Percentiles rank a stretch among this genome's conserved stretches.
Evolutionary conservation across 2,888 invertebrate genomes (phyloP).

Genomic region (Cancer borealis): DNA sequence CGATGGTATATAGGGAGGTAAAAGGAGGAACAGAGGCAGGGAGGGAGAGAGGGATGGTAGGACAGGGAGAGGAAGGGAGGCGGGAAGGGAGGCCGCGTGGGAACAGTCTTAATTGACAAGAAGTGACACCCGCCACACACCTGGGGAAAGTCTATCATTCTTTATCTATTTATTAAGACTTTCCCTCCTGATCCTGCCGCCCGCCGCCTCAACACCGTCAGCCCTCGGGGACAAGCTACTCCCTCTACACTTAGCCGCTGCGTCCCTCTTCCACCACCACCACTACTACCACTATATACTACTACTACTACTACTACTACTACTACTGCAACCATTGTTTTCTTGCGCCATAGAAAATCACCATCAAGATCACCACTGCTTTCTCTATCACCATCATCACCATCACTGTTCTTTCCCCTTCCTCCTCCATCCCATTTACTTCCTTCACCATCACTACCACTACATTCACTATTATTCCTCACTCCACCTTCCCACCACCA

Average conservation of each 20-base stretch:
- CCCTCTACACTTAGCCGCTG: not conserved
- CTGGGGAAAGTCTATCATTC: constrained; percentile 35
- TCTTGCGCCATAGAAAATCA: not conserved
- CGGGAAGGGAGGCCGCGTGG: not conserved
- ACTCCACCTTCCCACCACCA: not conserved
- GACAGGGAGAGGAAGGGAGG: constrained; percentile 22
- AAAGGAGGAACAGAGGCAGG: not conserved
- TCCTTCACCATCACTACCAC: not conserved
- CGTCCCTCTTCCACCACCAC: not conserved
- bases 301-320: not conserved
- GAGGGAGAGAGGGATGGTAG: constrained; percentile 34
- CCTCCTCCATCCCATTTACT: not conserved
- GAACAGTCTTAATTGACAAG: not conserved
- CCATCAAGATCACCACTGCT: not conserved
- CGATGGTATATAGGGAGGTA: no score
- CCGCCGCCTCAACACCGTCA: not conserved
- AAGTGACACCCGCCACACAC: constrained; percentile 1
- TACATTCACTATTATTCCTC: not conserved
- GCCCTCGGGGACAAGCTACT: not conserved
- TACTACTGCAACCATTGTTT: not conserved
- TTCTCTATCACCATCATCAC: not conserved
- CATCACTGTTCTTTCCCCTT: not conserved
- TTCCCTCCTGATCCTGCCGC: not conserved
- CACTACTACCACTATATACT: not conserved
- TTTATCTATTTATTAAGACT: not conserved